phyloP scores from a whole-genome alignment of 2,888 invertebrate genomes.

The Noctuana brunneofusca region DNA sequence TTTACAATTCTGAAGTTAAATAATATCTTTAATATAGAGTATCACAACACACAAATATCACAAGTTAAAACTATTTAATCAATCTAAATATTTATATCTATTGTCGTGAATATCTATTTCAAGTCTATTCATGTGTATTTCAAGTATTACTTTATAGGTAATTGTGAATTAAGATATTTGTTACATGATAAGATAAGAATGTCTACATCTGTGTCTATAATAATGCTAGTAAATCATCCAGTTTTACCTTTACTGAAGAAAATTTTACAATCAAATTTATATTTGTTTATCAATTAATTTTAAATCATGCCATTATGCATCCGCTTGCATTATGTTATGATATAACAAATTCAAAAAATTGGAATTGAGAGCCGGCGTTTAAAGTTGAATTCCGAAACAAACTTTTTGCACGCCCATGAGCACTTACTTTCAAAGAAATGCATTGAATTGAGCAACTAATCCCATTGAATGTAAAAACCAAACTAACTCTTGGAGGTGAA shows the following conservation, averaged over 20 bases:
- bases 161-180: background rate
- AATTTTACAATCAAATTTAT: too few relatives aligned
- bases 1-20: constrained; percentile 35
- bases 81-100: background rate
- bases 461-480: constrained; percentile 41
- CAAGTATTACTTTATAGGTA: background rate
- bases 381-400: background rate
- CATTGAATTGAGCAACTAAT: constrained; percentile 75
- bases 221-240: too few relatives aligned
- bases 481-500: constrained; percentile 70
- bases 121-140: too few relatives aligned
- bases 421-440: constrained; percentile 57
- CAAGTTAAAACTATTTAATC: constrained; percentile 45
- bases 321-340: too few relatives aligned
- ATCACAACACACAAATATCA: constrained; percentile 73
- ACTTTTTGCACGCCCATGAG: constrained; percentile 25
- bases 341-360: too few relatives aligned
- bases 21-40: constrained; percentile 40
- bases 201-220: too few relatives aligned
- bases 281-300: background rate
- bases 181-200: background rate
- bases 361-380: background rate
- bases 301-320: too few relatives aligned
- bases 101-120: background rate
- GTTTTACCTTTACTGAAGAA: too few relatives aligned